Evolutionary conservation across 2,888 invertebrate genomes (phyloP).

Genomic region (Apocheima hispidaria): DNA sequence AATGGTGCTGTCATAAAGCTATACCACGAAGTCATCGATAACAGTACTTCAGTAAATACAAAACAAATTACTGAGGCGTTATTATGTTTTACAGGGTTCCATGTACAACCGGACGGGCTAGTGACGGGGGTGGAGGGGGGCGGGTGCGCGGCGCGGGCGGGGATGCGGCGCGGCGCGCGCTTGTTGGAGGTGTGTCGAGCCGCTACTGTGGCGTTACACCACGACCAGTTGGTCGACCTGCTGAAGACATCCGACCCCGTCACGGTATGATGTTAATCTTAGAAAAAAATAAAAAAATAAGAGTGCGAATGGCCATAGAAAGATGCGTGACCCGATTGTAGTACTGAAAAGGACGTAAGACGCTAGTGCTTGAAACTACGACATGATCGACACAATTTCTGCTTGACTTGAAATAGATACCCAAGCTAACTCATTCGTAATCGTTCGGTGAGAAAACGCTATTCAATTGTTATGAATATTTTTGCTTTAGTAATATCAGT

Average conservation of each 20-base stretch:
- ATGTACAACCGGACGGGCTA: constrained; percentile 96
- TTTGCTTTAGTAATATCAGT: too few species aligned
- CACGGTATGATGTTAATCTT: constrained; percentile 86
- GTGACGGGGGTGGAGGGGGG: constrained; percentile 95
- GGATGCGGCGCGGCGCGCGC: constrained; percentile 95
- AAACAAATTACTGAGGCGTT: not conserved
- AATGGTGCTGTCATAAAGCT: too few species aligned
- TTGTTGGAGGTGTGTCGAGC: constrained; percentile 97
- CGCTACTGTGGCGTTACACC: constrained; percentile 94
- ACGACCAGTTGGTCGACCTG: constrained; percentile 97
- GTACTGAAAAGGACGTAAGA: too few species aligned
- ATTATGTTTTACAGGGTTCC: constrained; percentile 87
- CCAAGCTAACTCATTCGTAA: too few species aligned
- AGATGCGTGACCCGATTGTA: too few species aligned
- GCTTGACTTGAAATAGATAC: too few species aligned
- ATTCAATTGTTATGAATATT: too few species aligned
- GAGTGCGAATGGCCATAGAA: too few species aligned
- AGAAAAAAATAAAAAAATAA: too few species aligned
- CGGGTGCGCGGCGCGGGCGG: constrained; percentile 90
- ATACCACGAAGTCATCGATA: not conserved
- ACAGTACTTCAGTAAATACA: not conserved
- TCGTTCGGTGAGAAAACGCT: too few species aligned
- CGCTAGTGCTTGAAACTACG: too few species aligned
- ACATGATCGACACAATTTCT: too few species aligned
- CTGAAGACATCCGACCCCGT: constrained; percentile 95